Evolutionary conservation across 2,888 invertebrate genomes (phyloP), one percentile per base, ranked within the genome.

Genomic region (Lepidonotus clava): DNA sequence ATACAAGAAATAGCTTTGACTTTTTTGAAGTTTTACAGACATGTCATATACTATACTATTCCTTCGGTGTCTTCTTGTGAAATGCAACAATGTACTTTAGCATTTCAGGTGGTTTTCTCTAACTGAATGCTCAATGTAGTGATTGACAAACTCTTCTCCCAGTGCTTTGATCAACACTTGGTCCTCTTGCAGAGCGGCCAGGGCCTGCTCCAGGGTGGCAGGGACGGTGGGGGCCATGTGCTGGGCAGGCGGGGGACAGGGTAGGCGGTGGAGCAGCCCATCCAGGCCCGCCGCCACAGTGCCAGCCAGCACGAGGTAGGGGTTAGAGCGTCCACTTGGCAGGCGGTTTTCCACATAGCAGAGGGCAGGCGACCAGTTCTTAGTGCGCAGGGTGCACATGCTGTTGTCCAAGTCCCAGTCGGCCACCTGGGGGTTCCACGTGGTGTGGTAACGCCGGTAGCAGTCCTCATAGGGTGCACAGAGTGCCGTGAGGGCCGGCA

Each of bases 401-500:
- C 90, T 85, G 53, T 88, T 85, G 56, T 89, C 90, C 14, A 89
- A 84, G 28, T 87, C 89, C 89, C 89, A 90, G 46, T 86, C 71
- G 51, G 71, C 84, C 61, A 41, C 40, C 71, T 41, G 21, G 11
- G 90, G 89, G 8, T 85, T 40, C 84, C 67, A 87, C 1, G 18
- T 21, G 1, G 46, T 32, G 41, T 87, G 56, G 1, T 90, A 85
- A 21, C 90, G 77, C 0, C 89, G 84, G 56, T 89, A 90, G 80
- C 90, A 90, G 89, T 90, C 90, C 34, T 88, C 86, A 14, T 89
- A 90, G 28, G 90, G 90, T n/a, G 83, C 84, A 38, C 87, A 89
- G 5, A 90, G 24, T n/a, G 89, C 88, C 11, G 85, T 86, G 36
- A 90, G 83, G 11, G 89, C 90, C 21, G 56, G 34, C 11, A 84